Conservation (phyloP, 2,113 vertebrate species). For the Silurus meridionalis region DNA sequence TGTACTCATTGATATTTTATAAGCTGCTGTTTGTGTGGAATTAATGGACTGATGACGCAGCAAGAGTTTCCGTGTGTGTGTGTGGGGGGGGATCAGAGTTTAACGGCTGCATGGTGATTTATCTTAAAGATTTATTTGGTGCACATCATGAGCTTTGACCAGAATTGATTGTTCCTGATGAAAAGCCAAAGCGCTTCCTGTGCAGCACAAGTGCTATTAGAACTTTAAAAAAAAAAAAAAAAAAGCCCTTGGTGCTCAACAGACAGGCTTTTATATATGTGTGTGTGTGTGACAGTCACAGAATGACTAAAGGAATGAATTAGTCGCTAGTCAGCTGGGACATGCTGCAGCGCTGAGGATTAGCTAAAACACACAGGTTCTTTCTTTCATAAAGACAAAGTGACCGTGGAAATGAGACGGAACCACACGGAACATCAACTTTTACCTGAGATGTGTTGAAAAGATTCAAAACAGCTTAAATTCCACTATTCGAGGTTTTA, state of each 20-base stretch:
- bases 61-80: not conserved
- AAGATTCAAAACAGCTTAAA: not conserved
- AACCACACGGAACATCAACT: not conserved
- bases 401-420: not conserved
- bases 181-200: not conserved
- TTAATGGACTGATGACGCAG: not conserved
- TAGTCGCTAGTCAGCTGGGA: not conserved
- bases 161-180: not conserved
- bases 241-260: not conserved
- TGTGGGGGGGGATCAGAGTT: not conserved
- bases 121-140: not conserved
- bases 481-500: no score
- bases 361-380: not conserved
- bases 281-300: no score
- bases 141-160: not conserved
- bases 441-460: not conserved
- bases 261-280: not conserved
- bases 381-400: not conserved
- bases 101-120: not conserved
- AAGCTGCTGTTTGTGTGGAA: no score
- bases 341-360: not conserved
- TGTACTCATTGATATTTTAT: no score
- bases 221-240: not conserved
- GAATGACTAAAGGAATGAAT: not conserved
- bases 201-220: not conserved